Conservation (phyloP, 2,888 invertebrate species). For the Lithophane socia region DNA sequence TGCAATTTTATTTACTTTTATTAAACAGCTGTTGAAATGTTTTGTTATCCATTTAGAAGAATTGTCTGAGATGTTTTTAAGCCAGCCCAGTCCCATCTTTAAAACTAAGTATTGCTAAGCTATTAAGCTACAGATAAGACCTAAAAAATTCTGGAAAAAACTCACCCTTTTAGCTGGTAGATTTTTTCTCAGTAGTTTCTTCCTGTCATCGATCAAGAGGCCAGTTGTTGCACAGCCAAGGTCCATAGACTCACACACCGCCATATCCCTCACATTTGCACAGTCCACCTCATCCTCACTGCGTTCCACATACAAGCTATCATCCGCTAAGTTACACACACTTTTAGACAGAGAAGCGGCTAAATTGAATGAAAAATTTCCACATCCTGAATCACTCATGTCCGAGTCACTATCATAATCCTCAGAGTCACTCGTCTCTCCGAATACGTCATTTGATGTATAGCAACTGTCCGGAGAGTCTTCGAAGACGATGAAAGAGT, state of each 20-base stretch:
- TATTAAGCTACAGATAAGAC: background rate
- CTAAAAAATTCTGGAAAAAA: constrained; percentile 14
- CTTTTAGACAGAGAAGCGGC: constrained; percentile 79
- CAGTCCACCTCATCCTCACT: constrained; percentile 84
- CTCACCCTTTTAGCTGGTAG: constrained; percentile 82
- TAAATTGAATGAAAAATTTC: constrained; percentile 70
- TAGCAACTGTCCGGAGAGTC: constrained; percentile 84
- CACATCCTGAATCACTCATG: constrained; percentile 78
- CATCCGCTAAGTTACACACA: constrained; percentile 83
- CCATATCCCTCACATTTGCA: constrained; percentile 63
- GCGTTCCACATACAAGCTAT: constrained; percentile 77
- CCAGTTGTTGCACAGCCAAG: constrained; percentile 64
- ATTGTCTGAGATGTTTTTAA: background rate
- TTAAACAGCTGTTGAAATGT: background rate
- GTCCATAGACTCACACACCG: constrained; percentile 35
- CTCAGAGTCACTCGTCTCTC: constrained; percentile 68
- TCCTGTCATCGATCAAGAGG: constrained; percentile 76
- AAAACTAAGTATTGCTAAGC: background rate
- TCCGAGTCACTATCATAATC: constrained; percentile 69
- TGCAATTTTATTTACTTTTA: constrained; percentile 35
- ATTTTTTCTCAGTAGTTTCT: constrained; percentile 74
- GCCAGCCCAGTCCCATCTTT: background rate
- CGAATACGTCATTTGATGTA: constrained; percentile 84
- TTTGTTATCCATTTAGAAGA: background rate
- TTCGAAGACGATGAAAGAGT: constrained; percentile 90